These are phyloP conservation scores for Blastomussa wellsi DNA, from an alignment of 92 coral and sea anemone genomes.

Conservation along the genomic window DNA sequence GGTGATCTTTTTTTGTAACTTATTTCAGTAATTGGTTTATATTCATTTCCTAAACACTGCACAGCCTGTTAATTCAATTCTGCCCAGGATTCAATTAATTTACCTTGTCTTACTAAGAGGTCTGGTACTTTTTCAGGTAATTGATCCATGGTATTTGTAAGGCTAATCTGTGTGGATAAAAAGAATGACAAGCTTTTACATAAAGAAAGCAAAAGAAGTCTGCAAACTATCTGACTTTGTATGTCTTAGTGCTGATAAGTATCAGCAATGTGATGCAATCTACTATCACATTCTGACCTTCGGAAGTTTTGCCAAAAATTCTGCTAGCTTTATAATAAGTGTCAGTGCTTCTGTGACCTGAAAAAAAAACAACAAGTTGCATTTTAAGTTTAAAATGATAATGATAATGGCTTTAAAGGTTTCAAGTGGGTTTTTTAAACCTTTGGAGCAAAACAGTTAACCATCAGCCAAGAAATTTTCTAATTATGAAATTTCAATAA, in stretches of 20 bases:
- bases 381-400: no score
- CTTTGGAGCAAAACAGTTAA: no score
- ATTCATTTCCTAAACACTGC: no score
- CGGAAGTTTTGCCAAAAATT: slow-evolving; percentile 95
- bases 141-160: slow-evolving; percentile 89
- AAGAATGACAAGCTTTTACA: not conserved
- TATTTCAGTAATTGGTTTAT: no score
- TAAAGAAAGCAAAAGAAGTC: not conserved
- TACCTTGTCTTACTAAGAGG: slow-evolving; percentile 91
- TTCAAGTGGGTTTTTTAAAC: no score
- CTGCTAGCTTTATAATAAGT: slow-evolving; percentile 83
- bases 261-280: not conserved
- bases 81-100: not conserved
- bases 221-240: no score
- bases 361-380: not conserved
- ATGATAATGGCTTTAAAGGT: no score
- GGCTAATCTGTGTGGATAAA: slow-evolving; percentile 66
- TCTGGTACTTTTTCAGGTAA: slow-evolving; percentile 96
- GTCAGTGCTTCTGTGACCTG: slow-evolving; percentile 92
- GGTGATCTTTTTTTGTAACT: no score
- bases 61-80: no score
- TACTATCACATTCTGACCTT: slow-evolving; percentile 57
- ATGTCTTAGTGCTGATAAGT: not conserved
- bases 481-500: no score
- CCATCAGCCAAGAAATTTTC: no score